Evolutionary conservation across 2,797 vertebrate genomes (phyloP), one percentile per base, ranked within the genome.

Genomic region (Tragelaphus eurycerus): DNA sequence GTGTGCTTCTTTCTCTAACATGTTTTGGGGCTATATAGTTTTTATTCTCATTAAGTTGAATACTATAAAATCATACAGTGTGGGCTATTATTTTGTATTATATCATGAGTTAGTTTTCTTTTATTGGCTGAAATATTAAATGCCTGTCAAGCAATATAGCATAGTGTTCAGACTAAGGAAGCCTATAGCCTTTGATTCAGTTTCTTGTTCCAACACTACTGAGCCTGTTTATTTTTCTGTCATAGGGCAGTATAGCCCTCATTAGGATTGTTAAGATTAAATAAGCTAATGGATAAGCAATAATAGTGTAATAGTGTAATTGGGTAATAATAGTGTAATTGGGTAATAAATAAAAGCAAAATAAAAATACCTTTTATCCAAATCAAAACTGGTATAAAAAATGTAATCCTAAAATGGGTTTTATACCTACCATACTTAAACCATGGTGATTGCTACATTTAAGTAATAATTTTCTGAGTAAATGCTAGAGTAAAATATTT

Each of bases 321-420:
- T 34, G 55, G n/a, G 78, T 93, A 48, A 48, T 48, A 48, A 48
- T 48, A 48, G 9, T 74, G n/a, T 92, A 92, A 74, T 86, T 34
- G 55, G n/a, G 78, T 93, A 79, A 87, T 95, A 67, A 96, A 82
- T 93, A 50, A 96, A 85, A 94, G 54, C 60, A 83, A 84, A n/a
- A 82, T 88, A 29, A 25, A 52, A 93, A 43, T 86, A 16, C 27
- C 46, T 95, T 93, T 96, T 21, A 89, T n/a, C 15, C 27, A 95
- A 95, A 86, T 88, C 10, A 67, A 93, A 88, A 90, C 54, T 87
- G 21, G 11, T 57, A 29, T 76, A 60, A 92, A n/a, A 19, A 55
- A 60, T 86, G 9, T 11, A 84, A 87, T 87, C 9, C 17, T 83
- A 54, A 90, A 89, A 52, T 67, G 57, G 60, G 17, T 86, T 64